Percentiles rank a stretch among this genome's conserved stretches.
phyloP scores from a whole-genome alignment of 2,797 vertebrate species.

The Gymnothorax javanicus region DNA sequence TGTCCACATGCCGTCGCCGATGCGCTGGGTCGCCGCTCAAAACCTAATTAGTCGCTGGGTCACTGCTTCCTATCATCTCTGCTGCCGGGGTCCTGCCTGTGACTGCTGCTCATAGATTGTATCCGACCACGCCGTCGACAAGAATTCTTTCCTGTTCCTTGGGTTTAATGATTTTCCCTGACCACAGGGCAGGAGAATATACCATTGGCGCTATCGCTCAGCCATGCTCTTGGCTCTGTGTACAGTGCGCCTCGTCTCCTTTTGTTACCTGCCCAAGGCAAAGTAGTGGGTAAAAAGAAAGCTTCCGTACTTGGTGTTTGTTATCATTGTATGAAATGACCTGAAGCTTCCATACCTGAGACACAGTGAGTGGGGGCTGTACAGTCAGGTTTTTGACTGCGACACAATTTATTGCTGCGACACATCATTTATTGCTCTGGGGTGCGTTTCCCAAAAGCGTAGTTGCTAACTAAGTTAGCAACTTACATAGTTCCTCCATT shows the following conservation, averaged over 20 bases:
- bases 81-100: not conserved
- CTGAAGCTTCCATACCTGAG: not conserved
- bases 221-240: not conserved
- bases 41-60: not conserved
- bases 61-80: constrained; percentile 5
- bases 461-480: too few species aligned
- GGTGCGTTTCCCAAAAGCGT: too few species aligned
- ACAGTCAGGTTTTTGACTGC: not conserved
- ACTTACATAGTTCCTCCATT: too few species aligned
- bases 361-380: not conserved
- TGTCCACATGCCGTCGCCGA: not conserved
- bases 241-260: not conserved
- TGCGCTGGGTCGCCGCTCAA: not conserved
- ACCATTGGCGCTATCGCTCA: not conserved
- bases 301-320: not conserved
- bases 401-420: not conserved
- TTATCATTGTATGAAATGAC: not conserved
- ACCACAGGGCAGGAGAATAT: not conserved
- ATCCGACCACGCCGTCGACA: not conserved
- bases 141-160: not conserved
- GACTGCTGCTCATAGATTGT: not conserved
- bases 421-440: too few species aligned
- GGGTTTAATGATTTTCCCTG: constrained; percentile 1
- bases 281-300: not conserved
- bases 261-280: not conserved